Conservation (phyloP, 1,140 invertebrate species). For the Archivesica marissinica region DNA sequence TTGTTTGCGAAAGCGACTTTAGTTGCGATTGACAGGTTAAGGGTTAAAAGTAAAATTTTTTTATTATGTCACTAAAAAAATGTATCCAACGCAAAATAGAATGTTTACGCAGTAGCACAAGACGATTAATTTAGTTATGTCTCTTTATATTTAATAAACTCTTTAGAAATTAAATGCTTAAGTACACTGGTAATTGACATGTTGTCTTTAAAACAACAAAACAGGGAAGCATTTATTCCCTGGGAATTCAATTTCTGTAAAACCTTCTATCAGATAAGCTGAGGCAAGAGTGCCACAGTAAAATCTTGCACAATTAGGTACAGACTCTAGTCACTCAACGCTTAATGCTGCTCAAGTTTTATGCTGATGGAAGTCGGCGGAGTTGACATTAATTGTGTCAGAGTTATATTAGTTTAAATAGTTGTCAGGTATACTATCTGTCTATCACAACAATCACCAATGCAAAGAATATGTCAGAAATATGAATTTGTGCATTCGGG, state of each 20-base stretch:
- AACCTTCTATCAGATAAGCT: conserved; percentile 17
- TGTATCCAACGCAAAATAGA: too few relatives aligned
- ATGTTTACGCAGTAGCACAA: too few relatives aligned
- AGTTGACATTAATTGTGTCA: conserved; percentile 26
- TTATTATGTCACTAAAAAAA: too few relatives aligned
- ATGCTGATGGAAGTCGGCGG: conserved; percentile 8
- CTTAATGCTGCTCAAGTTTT: neutral
- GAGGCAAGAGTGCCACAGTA: conserved; percentile 25
- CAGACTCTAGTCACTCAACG: neutral
- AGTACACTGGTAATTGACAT: conserved; percentile 17
- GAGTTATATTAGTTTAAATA: conserved; percentile 2
- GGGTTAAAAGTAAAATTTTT: too few relatives aligned
- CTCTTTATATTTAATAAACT: neutral
- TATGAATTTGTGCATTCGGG: neutral
- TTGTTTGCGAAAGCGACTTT: too few relatives aligned
- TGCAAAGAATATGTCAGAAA: neutral
- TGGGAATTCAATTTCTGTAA: conserved; percentile 1
- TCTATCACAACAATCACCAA: neutral
- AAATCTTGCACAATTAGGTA: conserved; percentile 22
- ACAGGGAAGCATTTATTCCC: neutral
- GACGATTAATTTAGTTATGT: too few relatives aligned
- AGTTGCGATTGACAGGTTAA: too few relatives aligned
- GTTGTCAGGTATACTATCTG: neutral
- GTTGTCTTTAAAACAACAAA: conserved; percentile 24
- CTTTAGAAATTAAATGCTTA: conserved; percentile 21